Evolutionary conservation across 1,140 invertebrate species (phyloP), one percentile per base, ranked within the genome.

Genomic region (Drosophila punjabiensis): DNA sequence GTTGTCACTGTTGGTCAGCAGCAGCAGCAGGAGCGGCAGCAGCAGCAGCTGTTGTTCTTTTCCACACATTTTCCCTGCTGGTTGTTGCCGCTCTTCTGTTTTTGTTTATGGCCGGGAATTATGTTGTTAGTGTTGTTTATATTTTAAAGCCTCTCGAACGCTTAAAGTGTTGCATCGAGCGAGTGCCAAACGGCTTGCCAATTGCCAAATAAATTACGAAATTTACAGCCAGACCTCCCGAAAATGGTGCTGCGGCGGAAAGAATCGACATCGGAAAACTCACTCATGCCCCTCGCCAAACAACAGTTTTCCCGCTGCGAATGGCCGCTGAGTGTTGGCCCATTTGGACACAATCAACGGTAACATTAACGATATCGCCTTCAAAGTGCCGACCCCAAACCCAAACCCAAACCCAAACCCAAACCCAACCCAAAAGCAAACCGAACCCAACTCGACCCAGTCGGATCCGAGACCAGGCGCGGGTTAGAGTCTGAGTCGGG

Each of bases 321-420:
- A 76, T 66, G 62, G 73, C 58, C 59, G 70, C 60, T 61, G 74
- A 64, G 79, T 78, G 74, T 77, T 67, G 68, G 47, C 77, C 77
- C 77, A 79, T 80, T 80, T 88, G 84, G 85, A 69, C 85, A 85
- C 83, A 87, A 87, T 87, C 84, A 88, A 87, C 84, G 73, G 84
- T 76, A 88, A 88, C 86, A 89, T 89, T 89, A 89, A 89, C 86
- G 86, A 89, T 89, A 89, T 89, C 85, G 86, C 86, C 85, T 79
- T 89, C 81, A 81, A 89, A 85, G 69, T 79, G 85, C 81, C 81
- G 70, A 78, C 73, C 78, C 59, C 66, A 43, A 28, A 13, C 48
- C 47, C 59, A 10, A 33, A n/a, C 33, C 20, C 47, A 37, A 16
- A 14, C 28, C 37, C 58, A 61, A 20, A 37, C 28, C 62, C 28